Evolutionary conservation across 1,140 invertebrate genomes (phyloP), one percentile per base, ranked within the genome.

Genomic region (Sitophilus oryzae): DNA sequence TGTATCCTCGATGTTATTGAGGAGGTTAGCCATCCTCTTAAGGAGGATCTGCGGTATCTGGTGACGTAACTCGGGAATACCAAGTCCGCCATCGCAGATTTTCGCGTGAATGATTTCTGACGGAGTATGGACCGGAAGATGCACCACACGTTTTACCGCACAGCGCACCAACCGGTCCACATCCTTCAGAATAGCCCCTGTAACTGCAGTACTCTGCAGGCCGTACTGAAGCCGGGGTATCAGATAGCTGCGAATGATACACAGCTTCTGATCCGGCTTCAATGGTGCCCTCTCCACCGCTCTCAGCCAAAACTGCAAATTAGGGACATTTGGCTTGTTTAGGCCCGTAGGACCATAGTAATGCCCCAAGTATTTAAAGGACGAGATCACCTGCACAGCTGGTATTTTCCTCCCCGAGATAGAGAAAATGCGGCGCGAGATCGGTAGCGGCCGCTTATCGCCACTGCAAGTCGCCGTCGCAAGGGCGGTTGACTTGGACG

Each of bases 1-100:
- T 84, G 82, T 81, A 83, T 80, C 82, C 80, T 38, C 82, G 81
- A 84, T 84, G 83, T 86, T 81, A 83, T 80, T 79, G 82, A 80
- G 86, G 84, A 86, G 77, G 78, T 81, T 80, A 83, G 83, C 80
- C 84, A 82, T 41, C 37, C 48, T 51, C 36, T 38, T 35, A 19
- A 37, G n/a, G 4, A 37, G n/a, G 4, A 14, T 11, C 11, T 6
- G 16, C 4, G 36, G 36, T 15, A 34, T 8, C 6, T 6, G 6
- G 6, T 34, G 6, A 8, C 65, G 6, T 8, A 41, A 14, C 15
- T 41, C 38, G 5, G n/a, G n/a, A 63, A 62, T 25, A 16, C 64
- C 60, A 6, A 65, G 46, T 2, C 64, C 64, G 0, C 64, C 64
- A 30, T 66, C 64, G 14, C 56, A 35, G 0, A 56, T 36, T 1